Percentiles rank a stretch among this genome's conserved stretches.
Evolutionary conservation across 1,140 invertebrate genomes (phyloP).

Genomic region (Lepidostoma basale): DNA sequence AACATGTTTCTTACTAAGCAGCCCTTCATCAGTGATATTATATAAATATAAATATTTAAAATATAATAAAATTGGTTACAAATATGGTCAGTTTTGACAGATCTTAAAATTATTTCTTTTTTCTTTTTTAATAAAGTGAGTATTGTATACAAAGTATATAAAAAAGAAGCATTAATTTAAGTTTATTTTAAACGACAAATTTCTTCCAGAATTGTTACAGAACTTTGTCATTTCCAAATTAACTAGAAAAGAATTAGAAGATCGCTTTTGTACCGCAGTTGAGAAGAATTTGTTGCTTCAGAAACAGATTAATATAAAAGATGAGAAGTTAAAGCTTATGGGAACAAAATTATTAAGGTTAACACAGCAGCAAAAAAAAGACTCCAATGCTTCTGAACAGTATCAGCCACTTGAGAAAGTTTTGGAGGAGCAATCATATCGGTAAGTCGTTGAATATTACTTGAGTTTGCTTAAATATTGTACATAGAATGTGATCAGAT

Average conservation of each 20-base stretch:
- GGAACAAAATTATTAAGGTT: conserved; percentile 27
- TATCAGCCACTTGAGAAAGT: background rate
- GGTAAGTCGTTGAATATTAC: conserved; percentile 1
- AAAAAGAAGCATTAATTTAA: background rate
- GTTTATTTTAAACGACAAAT: background rate
- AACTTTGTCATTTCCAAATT: conserved; percentile 23
- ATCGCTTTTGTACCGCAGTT: conserved; percentile 7
- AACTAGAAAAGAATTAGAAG: conserved; percentile 27
- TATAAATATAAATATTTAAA: background rate
- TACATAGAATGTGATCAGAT: background rate
- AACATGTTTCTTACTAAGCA: too few species aligned
- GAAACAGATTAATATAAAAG: conserved; percentile 7
- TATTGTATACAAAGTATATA: too few species aligned
- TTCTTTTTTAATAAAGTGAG: too few species aligned
- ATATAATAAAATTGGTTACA: background rate
- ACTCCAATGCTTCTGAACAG: background rate
- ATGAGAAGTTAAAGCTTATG: conserved; percentile 29
- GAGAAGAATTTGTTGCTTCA: conserved; percentile 28
- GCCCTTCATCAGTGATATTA: too few species aligned
- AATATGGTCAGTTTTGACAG: too few species aligned
- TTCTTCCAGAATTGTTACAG: conserved; percentile 10
- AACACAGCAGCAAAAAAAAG: conserved; percentile 26
- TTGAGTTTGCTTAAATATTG: background rate
- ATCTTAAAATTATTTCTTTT: too few species aligned
- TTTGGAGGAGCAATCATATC: conserved; percentile 10